Percentiles rank a stretch among this genome's conserved stretches.
These are phyloP conservation scores for Habropoda laboriosa DNA, from an alignment of 1,140 invertebrate genomes.

Conservation along the genomic window DNA sequence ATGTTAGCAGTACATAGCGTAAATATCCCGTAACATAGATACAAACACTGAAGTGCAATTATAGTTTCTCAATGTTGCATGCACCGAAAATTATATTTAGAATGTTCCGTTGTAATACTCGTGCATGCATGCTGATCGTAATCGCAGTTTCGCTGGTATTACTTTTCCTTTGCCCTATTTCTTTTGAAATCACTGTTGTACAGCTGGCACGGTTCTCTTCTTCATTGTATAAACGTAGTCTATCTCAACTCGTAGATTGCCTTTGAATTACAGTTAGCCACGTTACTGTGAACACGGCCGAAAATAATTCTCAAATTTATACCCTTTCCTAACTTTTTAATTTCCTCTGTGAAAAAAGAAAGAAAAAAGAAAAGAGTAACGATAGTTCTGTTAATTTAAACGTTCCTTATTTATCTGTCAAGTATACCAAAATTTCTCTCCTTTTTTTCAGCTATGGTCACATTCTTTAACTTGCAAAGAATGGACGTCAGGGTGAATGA, in stretches of 20 bases:
- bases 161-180: conserved; percentile 44
- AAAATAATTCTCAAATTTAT: not conserved
- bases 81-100: conserved; percentile 61
- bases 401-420: too few relatives aligned
- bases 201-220: conserved; percentile 29
- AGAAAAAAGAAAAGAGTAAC: too few relatives aligned
- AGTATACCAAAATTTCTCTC: not conserved
- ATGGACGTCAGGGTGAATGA: conserved; percentile 13
- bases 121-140: conserved; percentile 49
- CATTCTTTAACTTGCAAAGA: not conserved
- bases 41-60: conserved; percentile 24
- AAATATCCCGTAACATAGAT: conserved; percentile 27
- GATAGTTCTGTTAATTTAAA: too few relatives aligned
- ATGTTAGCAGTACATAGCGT: not conserved
- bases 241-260: not conserved
- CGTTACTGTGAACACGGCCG: conserved; percentile 36
- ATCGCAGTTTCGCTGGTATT: conserved; percentile 2
- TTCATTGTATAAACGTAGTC: conserved; percentile 7
- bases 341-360: too few relatives aligned
- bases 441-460: not conserved
- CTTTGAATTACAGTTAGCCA: not conserved
- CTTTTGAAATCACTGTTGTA: conserved; percentile 30
- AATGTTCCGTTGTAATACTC: conserved; percentile 35
- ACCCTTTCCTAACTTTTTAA: too few relatives aligned
- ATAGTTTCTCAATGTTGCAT: conserved; percentile 35